phyloP scores from a whole-genome alignment of 2,888 invertebrate genomes.

The Melikaiella ostensackeni region DNA sequence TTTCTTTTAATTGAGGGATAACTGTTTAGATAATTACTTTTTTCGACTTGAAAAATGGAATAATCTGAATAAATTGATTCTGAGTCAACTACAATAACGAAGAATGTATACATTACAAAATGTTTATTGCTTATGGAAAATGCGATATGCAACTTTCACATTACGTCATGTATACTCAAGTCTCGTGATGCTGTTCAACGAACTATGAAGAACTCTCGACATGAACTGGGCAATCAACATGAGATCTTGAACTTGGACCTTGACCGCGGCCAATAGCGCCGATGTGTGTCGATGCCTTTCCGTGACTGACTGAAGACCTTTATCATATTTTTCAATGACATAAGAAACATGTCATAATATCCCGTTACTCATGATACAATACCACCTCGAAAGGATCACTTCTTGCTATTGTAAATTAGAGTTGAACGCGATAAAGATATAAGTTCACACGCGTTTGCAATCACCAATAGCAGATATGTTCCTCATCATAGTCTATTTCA shows the following conservation, averaged over 20 bases:
- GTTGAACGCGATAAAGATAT: too few species aligned
- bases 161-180: slow-evolving; percentile 10
- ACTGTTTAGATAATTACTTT: too few species aligned
- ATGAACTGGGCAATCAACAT: slow-evolving; percentile 18
- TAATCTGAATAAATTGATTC: too few species aligned
- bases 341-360: slow-evolving; percentile 33
- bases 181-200: slow-evolving; percentile 21
- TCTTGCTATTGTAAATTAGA: background rate
- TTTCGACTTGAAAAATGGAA: too few species aligned
- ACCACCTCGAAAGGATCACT: slow-evolving; percentile 4
- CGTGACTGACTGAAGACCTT: slow-evolving; percentile 12
- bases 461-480: too few species aligned
- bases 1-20: too few species aligned
- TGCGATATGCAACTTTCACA: slow-evolving; percentile 3
- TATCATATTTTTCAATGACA: slow-evolving; percentile 28
- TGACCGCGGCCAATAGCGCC: slow-evolving; percentile 54
- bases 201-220: slow-evolving; percentile 19
- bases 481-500: too few species aligned
- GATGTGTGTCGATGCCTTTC: slow-evolving; percentile 21
- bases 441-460: too few species aligned
- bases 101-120: background rate
- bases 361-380: slow-evolving; percentile 14
- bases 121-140: background rate
- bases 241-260: slow-evolving; percentile 46
- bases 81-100: too few species aligned